Evolutionary conservation across 2,888 invertebrate species (phyloP), one percentile per base, ranked within the genome.

Genomic region (Leptopilina syphax): DNA sequence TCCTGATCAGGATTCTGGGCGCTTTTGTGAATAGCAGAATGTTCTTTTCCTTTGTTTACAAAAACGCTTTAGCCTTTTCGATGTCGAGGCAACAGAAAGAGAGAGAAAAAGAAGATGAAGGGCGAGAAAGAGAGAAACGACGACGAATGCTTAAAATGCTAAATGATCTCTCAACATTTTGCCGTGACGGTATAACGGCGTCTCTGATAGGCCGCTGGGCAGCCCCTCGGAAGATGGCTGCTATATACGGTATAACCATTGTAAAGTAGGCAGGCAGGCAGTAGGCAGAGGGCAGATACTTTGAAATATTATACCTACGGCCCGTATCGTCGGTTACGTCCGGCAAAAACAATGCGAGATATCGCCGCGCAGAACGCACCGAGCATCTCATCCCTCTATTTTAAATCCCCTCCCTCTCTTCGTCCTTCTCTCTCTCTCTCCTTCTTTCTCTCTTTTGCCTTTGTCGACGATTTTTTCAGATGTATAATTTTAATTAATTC

Each of bases 241-340:
- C 86, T 81, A 79, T 47, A 47, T 47, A 10, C 9, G 34, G 1
- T 47, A 47, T 50, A 50, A 50, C 86, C 87, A 87, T 88, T 88
- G 88, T 81, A 65, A 73, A 77, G 24, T 44, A 77, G 13, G 77
- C 65, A 47, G 44, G 77, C 12, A 10, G 50, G 50, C 10, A 10
- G 50, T 77, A 65, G 65, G 24, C 63, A 65, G 77, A 65, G 77
- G 84, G 86, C 85, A 86, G 86, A 87, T 86, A 90, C 89, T 90
- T 91, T 90, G 90, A 90, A 90, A 90, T 90, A 90, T 91, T 89
- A 89, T 89, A 85, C 86, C 81, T 60, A 66, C 83, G 79, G 80
- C 83, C 83, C 86, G 88, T 89, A 88, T 89, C 89, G 88, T 83
- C 82, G 80, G 81, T 86, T 82, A 85, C 83, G 84, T 84, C 83